Evolutionary conservation across 1,140 invertebrate species (phyloP), one percentile per base, ranked within the genome.

Genomic region (Phenacoccus solenopsis): DNA sequence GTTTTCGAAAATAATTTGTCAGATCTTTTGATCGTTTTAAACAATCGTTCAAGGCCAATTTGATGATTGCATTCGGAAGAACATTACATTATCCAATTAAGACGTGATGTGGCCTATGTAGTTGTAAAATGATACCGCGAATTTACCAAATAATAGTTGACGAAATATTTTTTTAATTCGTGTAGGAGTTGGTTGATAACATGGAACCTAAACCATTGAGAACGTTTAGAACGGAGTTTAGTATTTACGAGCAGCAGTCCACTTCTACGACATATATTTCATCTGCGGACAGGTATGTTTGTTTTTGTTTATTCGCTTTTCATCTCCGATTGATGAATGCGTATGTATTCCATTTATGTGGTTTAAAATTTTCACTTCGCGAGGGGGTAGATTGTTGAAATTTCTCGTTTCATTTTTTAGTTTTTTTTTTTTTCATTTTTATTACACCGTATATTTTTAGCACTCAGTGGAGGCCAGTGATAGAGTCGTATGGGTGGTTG

Each of bases 221-320:
- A 74, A 90, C 88, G 21, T 90, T 89, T 83, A 84, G 88, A 73
- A 88, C 87, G 27, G 89, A 90, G 79, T 89, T 90, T 80, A 88
- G 87, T 76, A 86, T 87, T 78, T 73, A 74, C 56, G 75, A 76
- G 71, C 59, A 73, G 38, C 67, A 21, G 56, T 38, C 69, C 27
- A n/a, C n/a, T n/a, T 61, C 13, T 59, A 13, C 28, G 28, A 71
- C 22, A 20, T 12, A 16, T 20, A 49, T 71, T 70, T 35, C 25
- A 20, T 61, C 28, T 13, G 28, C 9, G 61, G 38, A 68, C n/a
- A 56, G 25, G 61, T 67, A 28, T 9, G 56, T 10, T 59, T 25
- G 25, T 64, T 25, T 64, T 64, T 64, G 16, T 49, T 49, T 49
- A 16, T n/a, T 5, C 16, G 4, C 20, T 49, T 4, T 49, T 10